phyloP scores from a whole-genome alignment of 2,113 vertebrate genomes.

The Centropus bengalensis region DNA sequence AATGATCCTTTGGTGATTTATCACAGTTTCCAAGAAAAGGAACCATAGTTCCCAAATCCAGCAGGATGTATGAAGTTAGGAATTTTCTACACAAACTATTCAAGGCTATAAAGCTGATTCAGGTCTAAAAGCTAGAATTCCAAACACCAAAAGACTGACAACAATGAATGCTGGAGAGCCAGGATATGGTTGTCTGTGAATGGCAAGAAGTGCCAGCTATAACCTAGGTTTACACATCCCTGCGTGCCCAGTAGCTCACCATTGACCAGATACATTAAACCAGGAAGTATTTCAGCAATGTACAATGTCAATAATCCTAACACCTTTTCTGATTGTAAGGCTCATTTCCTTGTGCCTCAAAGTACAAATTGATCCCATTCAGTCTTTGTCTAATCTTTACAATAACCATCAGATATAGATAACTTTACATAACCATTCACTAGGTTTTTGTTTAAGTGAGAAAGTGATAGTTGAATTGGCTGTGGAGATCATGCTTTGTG shows the following conservation, averaged over 20 bases:
- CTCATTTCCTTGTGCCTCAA: neutral
- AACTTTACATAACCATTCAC: neutral
- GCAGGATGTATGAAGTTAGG: neutral
- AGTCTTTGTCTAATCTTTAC: neutral
- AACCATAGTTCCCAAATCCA: neutral
- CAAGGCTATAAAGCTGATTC: neutral
- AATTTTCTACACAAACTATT: neutral
- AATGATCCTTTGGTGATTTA: neutral
- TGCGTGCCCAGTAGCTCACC: neutral
- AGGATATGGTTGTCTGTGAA: neutral
- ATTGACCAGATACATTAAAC: neutral
- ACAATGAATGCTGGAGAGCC: neutral
- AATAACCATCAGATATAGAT: neutral
- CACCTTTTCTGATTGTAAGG: neutral
- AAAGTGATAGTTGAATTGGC: neutral
- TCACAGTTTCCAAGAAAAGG: neutral
- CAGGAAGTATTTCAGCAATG: neutral
- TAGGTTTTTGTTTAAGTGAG: neutral
- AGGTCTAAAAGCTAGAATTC: neutral
- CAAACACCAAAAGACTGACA: neutral
- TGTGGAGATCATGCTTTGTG: neutral
- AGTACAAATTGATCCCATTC: neutral
- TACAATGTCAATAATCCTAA: neutral
- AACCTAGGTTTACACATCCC: neutral
- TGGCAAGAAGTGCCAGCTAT: neutral